A percentile compares a stretch with the other conserved stretches of the same genome.
Evolutionary conservation across 2,888 invertebrate species (phyloP).

Genomic region (Silvanus unidentatus): DNA sequence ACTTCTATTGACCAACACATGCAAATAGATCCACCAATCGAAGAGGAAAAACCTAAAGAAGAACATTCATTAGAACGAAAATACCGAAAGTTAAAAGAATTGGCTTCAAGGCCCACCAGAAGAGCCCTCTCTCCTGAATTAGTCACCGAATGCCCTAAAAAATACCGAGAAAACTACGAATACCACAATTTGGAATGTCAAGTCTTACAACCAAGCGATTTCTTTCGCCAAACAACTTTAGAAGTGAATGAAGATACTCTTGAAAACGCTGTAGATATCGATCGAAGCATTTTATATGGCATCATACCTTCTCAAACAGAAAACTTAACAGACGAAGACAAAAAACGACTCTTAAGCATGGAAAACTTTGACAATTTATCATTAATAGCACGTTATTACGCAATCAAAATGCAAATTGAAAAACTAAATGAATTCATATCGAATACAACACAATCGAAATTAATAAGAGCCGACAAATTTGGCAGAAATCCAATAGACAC

Average conservation of each 20-base stretch:
- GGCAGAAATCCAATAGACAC: constrained; percentile 33
- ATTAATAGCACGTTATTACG: constrained; percentile 33
- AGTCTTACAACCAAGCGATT: constrained; percentile 27
- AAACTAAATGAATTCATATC: constrained; percentile 30
- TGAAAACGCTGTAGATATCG: constrained; percentile 33
- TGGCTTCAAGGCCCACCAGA: constrained; percentile 31
- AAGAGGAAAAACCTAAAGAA: constrained; percentile 1
- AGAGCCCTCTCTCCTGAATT: constrained; percentile 22
- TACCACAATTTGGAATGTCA: constrained; percentile 32
- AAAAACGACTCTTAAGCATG: constrained; percentile 30
- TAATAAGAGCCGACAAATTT: constrained; percentile 28
- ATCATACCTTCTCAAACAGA: constrained; percentile 26
- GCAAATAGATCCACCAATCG: constrained; percentile 3
- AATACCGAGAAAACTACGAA: constrained; percentile 26
- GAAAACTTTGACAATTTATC: constrained; percentile 40
- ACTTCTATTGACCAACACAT: constrained; percentile 6
- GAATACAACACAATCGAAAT: constrained; percentile 20
- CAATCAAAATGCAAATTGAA: constrained; percentile 32
- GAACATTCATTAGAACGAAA: constrained; percentile 19
- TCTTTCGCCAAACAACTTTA: constrained; percentile 21
- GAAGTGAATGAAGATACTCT: constrained; percentile 26
- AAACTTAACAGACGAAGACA: constrained; percentile 30
- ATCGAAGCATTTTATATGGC: constrained; percentile 34
- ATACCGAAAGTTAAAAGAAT: constrained; percentile 30
- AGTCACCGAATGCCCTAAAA: constrained; percentile 21